Percentiles rank a stretch among this genome's conserved stretches.
Conservation (phyloP, 2,113 vertebrate species). For the Ptilorrhoa leucosticta region DNA sequence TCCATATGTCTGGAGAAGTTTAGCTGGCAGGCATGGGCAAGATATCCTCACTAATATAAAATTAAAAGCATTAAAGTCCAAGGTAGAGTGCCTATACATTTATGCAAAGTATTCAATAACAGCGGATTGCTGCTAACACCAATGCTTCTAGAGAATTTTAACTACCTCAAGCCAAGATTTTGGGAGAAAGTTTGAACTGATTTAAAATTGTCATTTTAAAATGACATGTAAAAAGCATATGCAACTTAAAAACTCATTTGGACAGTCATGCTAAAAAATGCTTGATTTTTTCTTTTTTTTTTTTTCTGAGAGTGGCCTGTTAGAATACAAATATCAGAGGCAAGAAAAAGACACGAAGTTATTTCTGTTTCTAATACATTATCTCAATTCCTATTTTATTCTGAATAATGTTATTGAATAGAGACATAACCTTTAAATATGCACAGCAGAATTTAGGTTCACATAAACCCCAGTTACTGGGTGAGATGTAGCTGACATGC, state of each 20-base stretch:
- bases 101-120: background rate
- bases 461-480: background rate
- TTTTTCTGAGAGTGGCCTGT: background rate
- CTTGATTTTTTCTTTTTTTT: background rate
- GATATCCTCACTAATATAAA: background rate
- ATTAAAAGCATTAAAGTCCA: background rate
- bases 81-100: background rate
- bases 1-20: background rate
- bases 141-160: background rate
- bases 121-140: background rate
- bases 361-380: background rate
- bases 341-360: background rate
- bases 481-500: background rate
- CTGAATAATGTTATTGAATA: background rate
- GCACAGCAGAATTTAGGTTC: background rate
- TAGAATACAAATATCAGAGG: background rate
- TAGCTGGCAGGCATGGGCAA: background rate
- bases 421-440: background rate
- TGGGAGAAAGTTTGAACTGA: background rate
- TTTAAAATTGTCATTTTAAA: background rate
- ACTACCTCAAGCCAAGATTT: background rate
- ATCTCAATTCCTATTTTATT: background rate
- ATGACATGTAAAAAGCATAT: background rate
- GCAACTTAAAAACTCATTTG: background rate
- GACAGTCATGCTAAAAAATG: background rate